phyloP scores from a whole-genome alignment of 2,797 vertebrate genomes.

The Pseudomugil tenellus region DNA sequence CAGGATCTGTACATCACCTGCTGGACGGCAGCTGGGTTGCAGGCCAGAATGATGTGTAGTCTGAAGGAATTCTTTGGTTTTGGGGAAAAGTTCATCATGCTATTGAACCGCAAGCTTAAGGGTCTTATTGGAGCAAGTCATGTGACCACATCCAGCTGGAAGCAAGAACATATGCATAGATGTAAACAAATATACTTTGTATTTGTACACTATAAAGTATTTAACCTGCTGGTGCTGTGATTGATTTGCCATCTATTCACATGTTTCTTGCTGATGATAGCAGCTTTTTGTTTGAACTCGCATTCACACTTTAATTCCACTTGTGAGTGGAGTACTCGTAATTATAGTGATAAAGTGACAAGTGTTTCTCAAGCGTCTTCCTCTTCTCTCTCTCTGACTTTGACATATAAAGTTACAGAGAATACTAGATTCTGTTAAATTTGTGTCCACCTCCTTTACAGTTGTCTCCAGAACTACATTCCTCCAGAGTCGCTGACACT shows the following conservation, averaged over 20 bases:
- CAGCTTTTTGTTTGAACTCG: constrained; percentile 23
- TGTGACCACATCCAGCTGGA: constrained; percentile 4
- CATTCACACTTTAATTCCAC: constrained; percentile 35
- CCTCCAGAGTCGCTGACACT: constrained; percentile 95
- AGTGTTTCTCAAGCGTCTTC: constrained; percentile 6
- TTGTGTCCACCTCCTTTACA: constrained; percentile 57
- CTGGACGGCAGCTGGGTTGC: constrained; percentile 16
- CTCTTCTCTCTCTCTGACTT: constrained; percentile 1
- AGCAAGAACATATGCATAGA: background rate
- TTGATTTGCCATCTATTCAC: background rate
- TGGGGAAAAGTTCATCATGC: constrained; percentile 19
- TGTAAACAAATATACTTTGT: background rate
- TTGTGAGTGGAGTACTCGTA: constrained; percentile 44
- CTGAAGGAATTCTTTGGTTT: constrained; percentile 30
- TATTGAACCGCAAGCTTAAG: constrained; percentile 18
- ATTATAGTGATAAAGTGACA: constrained; percentile 23
- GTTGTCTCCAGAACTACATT: constrained; percentile 97
- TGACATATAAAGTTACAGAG: background rate
- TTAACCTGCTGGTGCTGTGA: background rate
- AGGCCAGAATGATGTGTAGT: constrained; percentile 22
- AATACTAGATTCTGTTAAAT: background rate
- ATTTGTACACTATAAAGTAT: constrained; percentile 2
- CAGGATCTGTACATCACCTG: constrained; percentile 5
- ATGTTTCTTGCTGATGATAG: constrained; percentile 66
- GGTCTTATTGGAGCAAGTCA: background rate